A percentile compares a stretch with the other conserved stretches of the same genome.
Conservation (phyloP, 2,113 vertebrate genomes). For the Eptatretus burgeri region DNA sequence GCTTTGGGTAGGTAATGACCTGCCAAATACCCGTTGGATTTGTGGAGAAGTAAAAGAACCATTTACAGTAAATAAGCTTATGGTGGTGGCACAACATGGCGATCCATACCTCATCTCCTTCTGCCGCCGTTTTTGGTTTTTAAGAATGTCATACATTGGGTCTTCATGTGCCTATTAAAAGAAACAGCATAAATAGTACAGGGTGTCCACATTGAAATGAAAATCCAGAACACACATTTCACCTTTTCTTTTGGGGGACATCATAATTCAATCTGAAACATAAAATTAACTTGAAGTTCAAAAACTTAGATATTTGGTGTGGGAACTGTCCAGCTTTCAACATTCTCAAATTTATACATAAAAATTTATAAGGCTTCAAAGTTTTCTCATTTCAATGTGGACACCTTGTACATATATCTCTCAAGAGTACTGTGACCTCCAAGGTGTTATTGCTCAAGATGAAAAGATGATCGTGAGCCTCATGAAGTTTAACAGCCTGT, state of each 20-base stretch:
- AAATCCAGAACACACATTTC: not conserved
- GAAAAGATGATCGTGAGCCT: not conserved
- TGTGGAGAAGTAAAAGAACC: no score
- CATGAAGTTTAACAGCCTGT: no score
- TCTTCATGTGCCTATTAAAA: conserved; percentile 54
- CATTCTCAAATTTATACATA: no score
- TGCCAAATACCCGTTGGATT: no score
- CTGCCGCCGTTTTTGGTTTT: conserved; percentile 55
- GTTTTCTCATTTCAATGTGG: no score
- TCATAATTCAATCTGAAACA: not conserved
- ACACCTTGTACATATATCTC: no score
- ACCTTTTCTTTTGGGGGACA: not conserved
- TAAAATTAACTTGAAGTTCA: not conserved
- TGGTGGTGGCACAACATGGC: no score
- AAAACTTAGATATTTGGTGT: not conserved
- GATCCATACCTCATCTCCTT: conserved; percentile 42
- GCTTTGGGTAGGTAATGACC: no score
- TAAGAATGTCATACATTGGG: conserved; percentile 70
- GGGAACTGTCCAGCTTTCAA: not conserved
- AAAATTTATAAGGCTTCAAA: no score
- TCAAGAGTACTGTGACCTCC: no score
- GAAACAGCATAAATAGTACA: not conserved
- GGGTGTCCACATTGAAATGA: no score
- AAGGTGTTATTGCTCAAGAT: not conserved
- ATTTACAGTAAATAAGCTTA: no score